Evolutionary conservation across 1,140 invertebrate species (phyloP), one percentile per base, ranked within the genome.

Genomic region (Meloidogyne chitwoodi): DNA sequence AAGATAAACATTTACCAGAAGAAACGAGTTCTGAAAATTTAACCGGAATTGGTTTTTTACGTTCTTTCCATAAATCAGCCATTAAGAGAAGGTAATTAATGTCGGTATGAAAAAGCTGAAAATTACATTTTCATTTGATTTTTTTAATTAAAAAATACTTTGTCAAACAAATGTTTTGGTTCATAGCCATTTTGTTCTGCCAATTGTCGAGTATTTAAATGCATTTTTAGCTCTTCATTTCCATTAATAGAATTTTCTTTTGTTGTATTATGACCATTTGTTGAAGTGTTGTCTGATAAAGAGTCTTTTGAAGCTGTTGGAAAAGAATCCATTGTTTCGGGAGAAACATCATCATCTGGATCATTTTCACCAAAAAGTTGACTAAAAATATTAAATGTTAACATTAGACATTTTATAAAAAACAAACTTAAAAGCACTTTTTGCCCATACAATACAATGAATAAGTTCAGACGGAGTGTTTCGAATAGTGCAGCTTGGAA

Each of bases 381-480:
- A 90, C 93, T 94, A 84, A 77, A 89, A 88, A 83, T 12, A 66
- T 41, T 26, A 68, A 65, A 48, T 44, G 12, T 69, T 31, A 22
- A 63, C 72, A 68, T 1, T 26, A 22, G 5, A 74, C 41, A n/a
- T 27, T n/a, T 16, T 64, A 6, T 16, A n/a, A 38, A 27, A 29
- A 70, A 22, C 48, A 91, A 90, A 94, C 93, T 98, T 98, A 87
- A 98, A 99, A 19, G 99, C 90, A 91, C 97, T 94, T 88, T 99
- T 99, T 0, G 95, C 93, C 97, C 97, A 99, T 3, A 99, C 94
- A 83, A 99, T 95, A 87, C 97, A 99, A 88, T 99, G 97, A 82
- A 99, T 96, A 0, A 94, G 93, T 88, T 98, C 95, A 16, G 95
- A 97, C n/a, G 97, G 97, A 6, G 97, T 99, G 86, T 99, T 99